Base-by-base conservation (phyloP, 2,113 vertebrate species). In the Sylvia atricapilla region DNA sequence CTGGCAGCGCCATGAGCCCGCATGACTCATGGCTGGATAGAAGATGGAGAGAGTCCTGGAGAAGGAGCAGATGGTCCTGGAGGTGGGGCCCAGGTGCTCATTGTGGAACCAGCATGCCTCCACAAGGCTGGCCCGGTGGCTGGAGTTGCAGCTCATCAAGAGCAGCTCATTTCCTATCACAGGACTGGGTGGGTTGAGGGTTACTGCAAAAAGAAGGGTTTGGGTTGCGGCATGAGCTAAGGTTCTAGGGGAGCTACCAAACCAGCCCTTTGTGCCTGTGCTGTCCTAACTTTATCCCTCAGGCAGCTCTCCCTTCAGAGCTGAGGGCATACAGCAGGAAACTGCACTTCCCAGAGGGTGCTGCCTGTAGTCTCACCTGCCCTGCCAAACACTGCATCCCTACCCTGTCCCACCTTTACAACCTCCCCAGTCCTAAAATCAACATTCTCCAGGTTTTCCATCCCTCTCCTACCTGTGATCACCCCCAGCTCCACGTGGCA, bases 131-230 rank as follows among this genome's bases (percentile, higher is more conserved):
- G 96, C 97, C 7, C 3, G 94, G 41, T 97, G 97, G 70, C 95
- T 98, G 63, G 97, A 98, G 85, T 97, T 98, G 77, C 98, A 98
- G 77, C 63, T 97, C 83, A 98, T 46, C 52, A 90, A 9, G 7
- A 98, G 59, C 1, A 87, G 85, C 13, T 94, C 95, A 0, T 87
- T 93, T 58, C 91, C 95, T 72, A 90, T 64, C 74, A 97, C 89
- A 8, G 95, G 69, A 30, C 62, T 77, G 14, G 90, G 30, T 43
- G 96, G 96, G 31, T 46, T 96, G 89, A 96, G 69, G 1, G 73
- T 97, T 88, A 98, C 98, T 98, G 94, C 9, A 66, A 47, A 47
- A 46, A 58, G 25, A 46, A 74, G 59, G 10, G 3, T 11, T 33
- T 2, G 30, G 2, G 4, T 5, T 5, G 27, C 3, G 2, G 21